A percentile compares a stretch with the other conserved stretches of the same genome.
These are phyloP conservation scores for Phalera bucephala DNA, from an alignment of 2,888 invertebrate genomes.

Conservation along the genomic window DNA sequence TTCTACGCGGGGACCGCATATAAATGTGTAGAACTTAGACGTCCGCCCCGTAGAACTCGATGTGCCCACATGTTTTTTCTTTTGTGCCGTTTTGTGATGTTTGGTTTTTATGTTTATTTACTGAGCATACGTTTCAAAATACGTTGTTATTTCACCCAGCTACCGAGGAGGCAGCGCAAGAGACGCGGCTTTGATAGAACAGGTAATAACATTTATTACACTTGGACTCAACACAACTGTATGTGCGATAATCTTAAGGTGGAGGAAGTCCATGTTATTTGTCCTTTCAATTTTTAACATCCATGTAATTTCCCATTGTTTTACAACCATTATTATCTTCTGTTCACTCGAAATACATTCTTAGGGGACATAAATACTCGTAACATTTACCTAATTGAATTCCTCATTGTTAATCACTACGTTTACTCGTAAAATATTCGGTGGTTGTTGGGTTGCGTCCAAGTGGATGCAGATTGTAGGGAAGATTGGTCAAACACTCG, in stretches of 20 bases:
- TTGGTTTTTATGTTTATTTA: slow-evolving; percentile 78
- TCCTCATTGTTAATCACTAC: slow-evolving; percentile 21
- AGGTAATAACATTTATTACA: slow-evolving; percentile 73
- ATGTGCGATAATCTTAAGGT: slow-evolving; percentile 39
- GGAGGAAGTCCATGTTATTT: slow-evolving; percentile 30
- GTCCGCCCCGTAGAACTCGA: slow-evolving; percentile 48
- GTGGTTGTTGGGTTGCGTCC: slow-evolving; percentile 74
- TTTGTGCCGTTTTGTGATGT: slow-evolving; percentile 81
- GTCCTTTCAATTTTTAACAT: not conserved
- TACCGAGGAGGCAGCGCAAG: slow-evolving; percentile 83
- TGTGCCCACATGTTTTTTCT: slow-evolving; percentile 56
- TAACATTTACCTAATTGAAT: slow-evolving; percentile 23
- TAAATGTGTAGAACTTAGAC: slow-evolving; percentile 16
- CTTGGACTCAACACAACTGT: slow-evolving; percentile 71
- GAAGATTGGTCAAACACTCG: slow-evolving; percentile 55
- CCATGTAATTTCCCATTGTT: slow-evolving; percentile 14
- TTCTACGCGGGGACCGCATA: slow-evolving; percentile 48
- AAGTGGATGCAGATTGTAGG: slow-evolving; percentile 70
- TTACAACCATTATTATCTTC: slow-evolving; percentile 3
- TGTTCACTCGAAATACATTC: slow-evolving; percentile 5
- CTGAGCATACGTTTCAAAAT: slow-evolving; percentile 77
- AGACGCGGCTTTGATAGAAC: slow-evolving; percentile 84
- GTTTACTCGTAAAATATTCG: slow-evolving; percentile 33
- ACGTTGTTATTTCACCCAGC: slow-evolving; percentile 83
- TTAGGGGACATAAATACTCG: slow-evolving; percentile 4